phyloP scores from a whole-genome alignment of 2,113 vertebrate genomes.

The Felis catus region DNA sequence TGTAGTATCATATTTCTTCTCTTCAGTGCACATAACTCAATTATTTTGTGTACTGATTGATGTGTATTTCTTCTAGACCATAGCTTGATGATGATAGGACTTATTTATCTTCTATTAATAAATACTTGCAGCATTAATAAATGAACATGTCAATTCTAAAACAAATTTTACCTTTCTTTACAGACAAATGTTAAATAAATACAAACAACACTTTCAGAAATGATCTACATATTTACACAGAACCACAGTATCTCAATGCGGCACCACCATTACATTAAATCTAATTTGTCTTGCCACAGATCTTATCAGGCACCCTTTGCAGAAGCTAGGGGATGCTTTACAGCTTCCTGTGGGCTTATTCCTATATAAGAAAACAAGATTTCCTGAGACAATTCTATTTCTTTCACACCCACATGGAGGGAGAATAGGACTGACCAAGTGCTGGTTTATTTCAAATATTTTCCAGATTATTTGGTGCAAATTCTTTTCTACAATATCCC shows the following conservation, averaged over 20 bases:
- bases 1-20: neutral
- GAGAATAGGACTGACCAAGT: constrained; percentile 57
- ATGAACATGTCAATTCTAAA: neutral
- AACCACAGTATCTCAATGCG: neutral
- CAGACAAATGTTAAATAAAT: neutral
- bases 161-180: neutral
- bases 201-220: neutral
- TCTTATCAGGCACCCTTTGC: neutral
- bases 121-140: neutral
- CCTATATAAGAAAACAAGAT: constrained; percentile 45
- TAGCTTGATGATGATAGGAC: neutral
- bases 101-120: neutral
- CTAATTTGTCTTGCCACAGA: neutral
- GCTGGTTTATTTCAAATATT: constrained; percentile 87
- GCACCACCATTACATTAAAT: neutral
- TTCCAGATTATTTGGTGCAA: constrained; percentile 88
- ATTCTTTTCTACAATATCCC: constrained; percentile 85
- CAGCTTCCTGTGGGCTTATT: neutral
- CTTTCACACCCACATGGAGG: constrained; percentile 56
- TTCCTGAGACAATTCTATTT: constrained; percentile 56
- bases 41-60: neutral
- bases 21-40: neutral
- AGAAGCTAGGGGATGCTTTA: neutral
- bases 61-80: neutral
- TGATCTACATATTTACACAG: neutral